Base-by-base conservation (phyloP, 2,797 vertebrate genomes). In the Vespertilio murinus region DNA sequence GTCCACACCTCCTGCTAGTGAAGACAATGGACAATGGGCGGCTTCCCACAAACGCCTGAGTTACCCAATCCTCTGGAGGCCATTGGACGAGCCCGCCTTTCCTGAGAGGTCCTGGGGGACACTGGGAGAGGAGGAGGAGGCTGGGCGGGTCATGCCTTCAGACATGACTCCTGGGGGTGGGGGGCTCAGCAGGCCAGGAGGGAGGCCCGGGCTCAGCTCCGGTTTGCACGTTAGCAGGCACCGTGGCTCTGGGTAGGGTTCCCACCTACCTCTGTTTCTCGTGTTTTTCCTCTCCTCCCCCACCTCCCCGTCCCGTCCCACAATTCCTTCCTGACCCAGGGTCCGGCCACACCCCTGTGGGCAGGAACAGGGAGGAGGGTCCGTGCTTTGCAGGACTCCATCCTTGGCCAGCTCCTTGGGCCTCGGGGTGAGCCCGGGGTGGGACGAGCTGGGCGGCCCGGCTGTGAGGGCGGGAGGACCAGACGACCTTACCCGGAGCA, bases 401-500 rank as follows among this genome's bases (percentile, higher is more conserved):
- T 14, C 49, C 65, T 30, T 2, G 0, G 54, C 22, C 6, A 22
- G 47, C 35, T 13, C 0, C 42, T 17, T 16, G 13, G 71, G 74
- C 54, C 0, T 0, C 45, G 0, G 0, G 25, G 69, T 0, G 28
- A 6, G 3, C 11, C 13, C 3, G 0, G 56, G 69, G 14, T 1
- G 8, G 84, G 59, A 18, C n/a, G 69, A 69, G 87, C 45, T 1
- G 0, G 4, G 33, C n/a, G 1, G 49, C 89, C 0, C 3, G 94
- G 33, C 69, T 0, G 67, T 8, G 79, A 74, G 80, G 78, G 77
- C 2, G 0, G 45, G 87, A 80, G 69, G 23, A 86, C 67, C 77
- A 56, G 79, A 54, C 2, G 35, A 94, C 91, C 93, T 97, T 97
- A 97, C 94, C 91, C 96, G 10, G 14, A 90, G 94, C 96, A 95